Base-by-base conservation (phyloP, 2,113 vertebrate genomes). In the Protobothrops flavoviridis region DNA sequence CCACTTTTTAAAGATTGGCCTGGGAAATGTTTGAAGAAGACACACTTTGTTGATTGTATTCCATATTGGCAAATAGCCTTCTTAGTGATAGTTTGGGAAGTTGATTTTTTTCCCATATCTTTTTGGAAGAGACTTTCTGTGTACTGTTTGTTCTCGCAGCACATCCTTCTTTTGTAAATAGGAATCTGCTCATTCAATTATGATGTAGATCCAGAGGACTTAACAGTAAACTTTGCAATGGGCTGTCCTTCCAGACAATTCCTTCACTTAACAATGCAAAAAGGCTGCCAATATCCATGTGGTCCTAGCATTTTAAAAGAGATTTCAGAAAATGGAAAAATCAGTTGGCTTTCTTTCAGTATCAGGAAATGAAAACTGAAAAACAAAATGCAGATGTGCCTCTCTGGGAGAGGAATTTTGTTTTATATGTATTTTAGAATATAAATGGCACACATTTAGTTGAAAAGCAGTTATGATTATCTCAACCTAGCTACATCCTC, bases 101-200 rank as follows among this genome's bases (percentile, higher is more conserved):
- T 93, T 59, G 94, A 94, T 89, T 50, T 87, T 11, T 11, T 24
- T 4, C 8, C 55, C 21, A 87, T 86, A 50, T 59, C 1, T 88
- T 94, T 92, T 89, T 64, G 90, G 95, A 94, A 94, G 56, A 85
- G n/a, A 21, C 6, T 87, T 94, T 88, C 92, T 56, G 9, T 26
- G 1, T 2, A 57, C 39, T 96, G 55, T 96, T 96, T 96, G 94
- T 96, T 94, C 96, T 94, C 4, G 23, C 17, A 91, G 96, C 96
- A 94, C 95, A 95, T 97, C 97, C 96, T 97, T 93, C 96, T 97
- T 96, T 96, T 96, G 97, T 96, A 94, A 96, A 50, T 93, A 96
- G 92, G 91, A 96, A 97, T 96, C 96, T 96, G 95, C 95, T 91
- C 93, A 95, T 93, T 96, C 95, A 94, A 94, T 97, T 98, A 96